Percentiles rank a stretch among this genome's conserved stretches.
These are phyloP conservation scores for Macquaria australasica DNA, from an alignment of 2,113 vertebrate genomes.

Conservation along the genomic window DNA sequence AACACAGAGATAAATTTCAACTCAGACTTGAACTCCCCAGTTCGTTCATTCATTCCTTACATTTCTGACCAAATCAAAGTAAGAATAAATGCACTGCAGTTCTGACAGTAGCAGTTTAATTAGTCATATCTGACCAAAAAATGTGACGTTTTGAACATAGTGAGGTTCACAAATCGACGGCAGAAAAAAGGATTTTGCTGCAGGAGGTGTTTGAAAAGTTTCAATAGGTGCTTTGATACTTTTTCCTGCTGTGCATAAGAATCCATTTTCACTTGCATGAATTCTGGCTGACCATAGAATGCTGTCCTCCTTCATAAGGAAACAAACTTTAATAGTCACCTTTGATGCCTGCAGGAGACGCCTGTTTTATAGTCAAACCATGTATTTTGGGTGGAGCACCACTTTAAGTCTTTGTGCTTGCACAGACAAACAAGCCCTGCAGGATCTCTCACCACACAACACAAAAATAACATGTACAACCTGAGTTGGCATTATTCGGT, in stretches of 20 bases:
- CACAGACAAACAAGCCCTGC: conserved; percentile 17
- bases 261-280: background rate
- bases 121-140: background rate
- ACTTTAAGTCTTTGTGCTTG: conserved; percentile 14
- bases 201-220: background rate
- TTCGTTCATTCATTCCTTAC: background rate
- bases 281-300: background rate
- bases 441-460: background rate
- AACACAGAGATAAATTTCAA: background rate
- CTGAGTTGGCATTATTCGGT: background rate
- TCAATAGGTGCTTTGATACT: background rate
- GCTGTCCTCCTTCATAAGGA: background rate
- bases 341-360: background rate
- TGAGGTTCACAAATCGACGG: background rate
- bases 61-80: background rate
- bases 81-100: background rate
- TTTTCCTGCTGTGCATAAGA: background rate
- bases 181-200: background rate
- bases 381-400: conserved; percentile 48
- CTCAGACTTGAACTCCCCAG: background rate
- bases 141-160: background rate
- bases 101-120: background rate
- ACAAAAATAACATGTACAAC: conserved; percentile 2
- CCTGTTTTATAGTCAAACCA: background rate
- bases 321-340: background rate